Evolutionary conservation across 2,113 vertebrate genomes (phyloP).

Genomic region (Leucosticte australis): DNA sequence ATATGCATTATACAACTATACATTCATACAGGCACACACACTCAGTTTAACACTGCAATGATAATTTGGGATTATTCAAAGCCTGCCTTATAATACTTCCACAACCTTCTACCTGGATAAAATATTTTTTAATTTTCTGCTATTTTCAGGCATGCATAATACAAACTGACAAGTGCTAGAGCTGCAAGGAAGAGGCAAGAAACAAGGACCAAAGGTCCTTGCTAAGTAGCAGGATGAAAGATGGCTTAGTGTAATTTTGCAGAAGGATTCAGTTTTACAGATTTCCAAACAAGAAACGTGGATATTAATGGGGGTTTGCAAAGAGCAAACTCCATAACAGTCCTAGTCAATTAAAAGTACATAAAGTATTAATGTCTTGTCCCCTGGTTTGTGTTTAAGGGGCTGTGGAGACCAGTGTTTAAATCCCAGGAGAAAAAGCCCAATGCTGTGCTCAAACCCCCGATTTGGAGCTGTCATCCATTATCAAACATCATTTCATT

Average conservation of each 20-base stretch:
- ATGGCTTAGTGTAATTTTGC: not conserved
- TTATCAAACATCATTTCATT: not conserved
- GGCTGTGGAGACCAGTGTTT: not conserved
- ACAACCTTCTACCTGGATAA: not conserved
- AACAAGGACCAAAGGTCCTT: slow-evolving; percentile 40
- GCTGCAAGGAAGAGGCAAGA: slow-evolving; percentile 10
- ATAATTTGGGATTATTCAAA: not conserved
- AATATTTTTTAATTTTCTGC: not conserved
- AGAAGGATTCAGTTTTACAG: not conserved
- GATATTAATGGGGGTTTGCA: not conserved
- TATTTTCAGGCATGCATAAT: slow-evolving; percentile 1
- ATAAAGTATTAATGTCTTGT: not conserved
- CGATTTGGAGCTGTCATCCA: not conserved
- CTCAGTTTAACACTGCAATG: not conserved
- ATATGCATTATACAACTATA: not conserved
- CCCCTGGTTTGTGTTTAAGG: not conserved
- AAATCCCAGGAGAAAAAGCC: not conserved
- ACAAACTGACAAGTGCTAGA: slow-evolving; percentile 20
- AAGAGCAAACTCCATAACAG: not conserved
- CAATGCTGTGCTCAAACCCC: not conserved
- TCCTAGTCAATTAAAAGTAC: not conserved
- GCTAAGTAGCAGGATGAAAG: slow-evolving; percentile 34
- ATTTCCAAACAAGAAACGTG: not conserved
- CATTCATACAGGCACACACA: not conserved
- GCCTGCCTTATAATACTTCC: not conserved